These are phyloP conservation scores for Tachysurus fulvidraco DNA, from an alignment of 2,113 vertebrate genomes.

Conservation along the genomic window DNA sequence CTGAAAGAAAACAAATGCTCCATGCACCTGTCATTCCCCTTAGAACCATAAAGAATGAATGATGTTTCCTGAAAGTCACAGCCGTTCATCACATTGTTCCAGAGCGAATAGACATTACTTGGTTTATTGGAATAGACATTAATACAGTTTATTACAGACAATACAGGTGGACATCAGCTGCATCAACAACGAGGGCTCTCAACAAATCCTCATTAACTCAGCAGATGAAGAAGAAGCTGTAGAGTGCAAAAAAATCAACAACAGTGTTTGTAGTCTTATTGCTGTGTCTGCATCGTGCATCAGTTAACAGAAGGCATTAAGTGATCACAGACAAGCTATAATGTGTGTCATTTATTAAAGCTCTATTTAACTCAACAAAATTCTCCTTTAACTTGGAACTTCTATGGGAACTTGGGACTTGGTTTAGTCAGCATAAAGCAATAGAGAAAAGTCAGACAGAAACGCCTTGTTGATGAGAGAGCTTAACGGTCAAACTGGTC, in stretches of 20 bases:
- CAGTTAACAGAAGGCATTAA: background rate
- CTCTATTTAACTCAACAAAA: background rate
- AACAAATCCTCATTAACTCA: background rate
- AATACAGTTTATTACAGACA: slow-evolving; percentile 1
- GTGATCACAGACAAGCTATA: background rate
- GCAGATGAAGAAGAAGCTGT: background rate
- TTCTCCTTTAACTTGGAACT: background rate
- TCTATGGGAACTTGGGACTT: too few relatives aligned
- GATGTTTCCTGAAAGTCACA: slow-evolving; percentile 4
- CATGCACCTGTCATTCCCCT: background rate
- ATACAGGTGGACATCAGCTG: slow-evolving; percentile 18
- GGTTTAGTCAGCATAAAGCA: too few relatives aligned
- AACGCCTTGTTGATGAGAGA: too few relatives aligned
- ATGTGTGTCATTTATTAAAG: background rate
- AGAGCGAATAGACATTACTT: background rate
- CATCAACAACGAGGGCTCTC: background rate
- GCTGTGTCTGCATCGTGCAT: background rate
- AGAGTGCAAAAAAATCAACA: background rate
- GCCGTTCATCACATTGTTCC: slow-evolving; percentile 2
- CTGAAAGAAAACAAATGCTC: slow-evolving; percentile 7
- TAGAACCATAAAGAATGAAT: slow-evolving; percentile 2
- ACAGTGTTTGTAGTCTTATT: background rate
- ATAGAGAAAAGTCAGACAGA: too few relatives aligned
- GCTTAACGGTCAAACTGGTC: too few relatives aligned
- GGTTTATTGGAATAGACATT: too few relatives aligned